Percentiles rank a stretch among this genome's conserved stretches.
Evolutionary conservation across 2,113 vertebrate species (phyloP).

Genomic region (Periophthalmus modestus): DNA sequence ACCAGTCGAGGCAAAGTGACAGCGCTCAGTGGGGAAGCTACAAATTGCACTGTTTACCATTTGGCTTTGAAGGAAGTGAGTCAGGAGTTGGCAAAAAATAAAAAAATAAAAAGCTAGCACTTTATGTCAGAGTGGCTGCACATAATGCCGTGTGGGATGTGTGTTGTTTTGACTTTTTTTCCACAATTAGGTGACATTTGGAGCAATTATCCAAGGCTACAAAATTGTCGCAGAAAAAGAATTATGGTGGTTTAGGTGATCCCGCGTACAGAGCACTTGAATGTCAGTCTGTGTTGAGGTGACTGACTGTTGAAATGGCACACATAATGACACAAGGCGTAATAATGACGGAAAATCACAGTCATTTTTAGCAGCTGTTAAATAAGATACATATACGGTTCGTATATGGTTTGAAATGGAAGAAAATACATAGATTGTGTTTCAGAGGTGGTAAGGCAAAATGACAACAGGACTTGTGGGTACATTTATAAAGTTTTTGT

Average conservation of each 20-base stretch:
- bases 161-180: conserved; percentile 67
- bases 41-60: conserved; percentile 66
- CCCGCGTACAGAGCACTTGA: conserved; percentile 45
- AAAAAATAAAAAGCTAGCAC: conserved; percentile 34
- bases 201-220: conserved; percentile 64
- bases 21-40: conserved; percentile 61
- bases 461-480: not conserved
- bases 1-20: conserved; percentile 60
- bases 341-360: conserved; percentile 26
- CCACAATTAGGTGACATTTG: conserved; percentile 68
- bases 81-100: conserved; percentile 47
- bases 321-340: conserved; percentile 39
- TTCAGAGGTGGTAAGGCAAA: not conserved
- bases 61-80: conserved; percentile 68
- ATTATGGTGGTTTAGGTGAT: conserved; percentile 46
- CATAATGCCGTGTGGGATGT: conserved; percentile 59
- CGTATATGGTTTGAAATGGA: not conserved
- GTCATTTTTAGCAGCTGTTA: conserved; percentile 1
- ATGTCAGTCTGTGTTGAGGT: conserved; percentile 55
- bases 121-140: conserved; percentile 52
- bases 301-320: conserved; percentile 59
- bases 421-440: not conserved
- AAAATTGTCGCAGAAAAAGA: conserved; percentile 49
- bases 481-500: not conserved
- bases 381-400: not conserved